A percentile compares a stretch with the other conserved stretches of the same genome.
phyloP scores from a whole-genome alignment of 2,888 invertebrate species.

The Hedychridium roseum region DNA sequence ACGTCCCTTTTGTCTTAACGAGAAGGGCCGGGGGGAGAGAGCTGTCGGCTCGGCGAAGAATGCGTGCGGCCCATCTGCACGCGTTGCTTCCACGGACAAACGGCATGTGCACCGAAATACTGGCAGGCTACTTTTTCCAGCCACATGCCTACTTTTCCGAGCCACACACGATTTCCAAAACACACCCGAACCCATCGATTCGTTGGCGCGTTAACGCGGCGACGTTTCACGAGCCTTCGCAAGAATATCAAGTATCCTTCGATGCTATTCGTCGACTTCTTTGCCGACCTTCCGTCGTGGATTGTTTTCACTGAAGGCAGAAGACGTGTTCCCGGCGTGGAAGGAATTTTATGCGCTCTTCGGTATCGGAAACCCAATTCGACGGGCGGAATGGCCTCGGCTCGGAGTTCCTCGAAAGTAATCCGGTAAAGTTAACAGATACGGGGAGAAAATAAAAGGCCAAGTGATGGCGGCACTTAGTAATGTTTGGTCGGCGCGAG shows the following conservation, averaged over 20 bases:
- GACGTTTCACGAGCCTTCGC: too few species aligned
- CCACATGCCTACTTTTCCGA: conserved; percentile 5
- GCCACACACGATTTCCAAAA: conserved; percentile 13
- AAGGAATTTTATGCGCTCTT: conserved; percentile 18
- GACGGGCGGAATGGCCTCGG: too few species aligned
- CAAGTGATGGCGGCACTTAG: conserved; percentile 44
- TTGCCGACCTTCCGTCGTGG: too few species aligned
- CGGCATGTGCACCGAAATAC: conserved; percentile 15
- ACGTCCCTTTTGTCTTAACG: conserved; percentile 41
- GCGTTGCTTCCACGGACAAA: conserved; percentile 20
- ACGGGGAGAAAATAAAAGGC: conserved; percentile 32
- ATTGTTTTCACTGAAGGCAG: too few species aligned
- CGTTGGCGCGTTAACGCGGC: too few species aligned
- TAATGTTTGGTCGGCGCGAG: conserved; percentile 27
- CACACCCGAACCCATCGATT: conserved; percentile 4
- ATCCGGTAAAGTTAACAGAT: conserved; percentile 22
- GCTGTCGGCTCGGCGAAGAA: conserved; percentile 17
- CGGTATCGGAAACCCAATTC: conserved; percentile 17
- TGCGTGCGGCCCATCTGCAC: conserved; percentile 35
- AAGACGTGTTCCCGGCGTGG: too few species aligned
- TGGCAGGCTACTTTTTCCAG: conserved; percentile 4
- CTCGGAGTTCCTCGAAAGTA: conserved; percentile 22
- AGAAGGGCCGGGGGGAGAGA: conserved; percentile 27
- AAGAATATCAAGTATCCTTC: too few species aligned
- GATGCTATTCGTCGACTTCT: too few species aligned